Evolutionary conservation across 2,797 vertebrate species (phyloP).

Genomic region (Hoplostethus atlanticus): DNA sequence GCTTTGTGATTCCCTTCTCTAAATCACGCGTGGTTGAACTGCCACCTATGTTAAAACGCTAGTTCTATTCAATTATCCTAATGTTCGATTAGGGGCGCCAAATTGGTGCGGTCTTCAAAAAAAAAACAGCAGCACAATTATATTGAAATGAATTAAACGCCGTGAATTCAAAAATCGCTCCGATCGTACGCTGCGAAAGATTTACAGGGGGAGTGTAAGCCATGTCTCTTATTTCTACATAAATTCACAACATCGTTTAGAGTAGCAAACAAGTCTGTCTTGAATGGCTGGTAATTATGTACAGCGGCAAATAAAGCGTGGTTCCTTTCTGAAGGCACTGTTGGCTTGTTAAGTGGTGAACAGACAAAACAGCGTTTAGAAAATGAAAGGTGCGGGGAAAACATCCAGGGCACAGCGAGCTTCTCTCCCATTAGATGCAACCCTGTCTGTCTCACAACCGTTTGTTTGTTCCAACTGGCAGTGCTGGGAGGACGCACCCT

Average conservation of each 20-base stretch:
- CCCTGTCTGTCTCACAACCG: constrained; percentile 61
- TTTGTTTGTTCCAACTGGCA: constrained; percentile 74
- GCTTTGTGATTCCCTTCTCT: constrained; percentile 41
- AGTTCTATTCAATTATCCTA: constrained; percentile 65
- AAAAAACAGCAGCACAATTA: constrained; percentile 61
- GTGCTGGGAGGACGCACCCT: constrained; percentile 68
- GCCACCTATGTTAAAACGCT: constrained; percentile 51
- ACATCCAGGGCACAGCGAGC: constrained; percentile 76
- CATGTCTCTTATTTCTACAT: constrained; percentile 74
- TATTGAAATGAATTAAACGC: constrained; percentile 51
- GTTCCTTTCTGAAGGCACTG: constrained; percentile 76
- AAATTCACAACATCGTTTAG: constrained; percentile 78
- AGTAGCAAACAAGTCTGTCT: constrained; percentile 75
- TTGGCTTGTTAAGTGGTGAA: constrained; percentile 83
- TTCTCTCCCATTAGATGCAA: constrained; percentile 77
- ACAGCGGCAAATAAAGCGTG: constrained; percentile 79
- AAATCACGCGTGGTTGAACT: constrained; percentile 26
- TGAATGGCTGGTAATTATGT: constrained; percentile 83
- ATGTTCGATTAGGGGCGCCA: constrained; percentile 63
- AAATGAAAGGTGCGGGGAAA: constrained; percentile 81
- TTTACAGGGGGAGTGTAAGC: constrained; percentile 63
- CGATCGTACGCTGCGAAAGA: constrained; percentile 39
- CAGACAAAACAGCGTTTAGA: constrained; percentile 84
- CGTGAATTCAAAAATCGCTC: constrained; percentile 49
- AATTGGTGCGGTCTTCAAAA: constrained; percentile 44